Conservation (phyloP, 2,113 vertebrate genomes). For the Salvator merianae region DNA sequence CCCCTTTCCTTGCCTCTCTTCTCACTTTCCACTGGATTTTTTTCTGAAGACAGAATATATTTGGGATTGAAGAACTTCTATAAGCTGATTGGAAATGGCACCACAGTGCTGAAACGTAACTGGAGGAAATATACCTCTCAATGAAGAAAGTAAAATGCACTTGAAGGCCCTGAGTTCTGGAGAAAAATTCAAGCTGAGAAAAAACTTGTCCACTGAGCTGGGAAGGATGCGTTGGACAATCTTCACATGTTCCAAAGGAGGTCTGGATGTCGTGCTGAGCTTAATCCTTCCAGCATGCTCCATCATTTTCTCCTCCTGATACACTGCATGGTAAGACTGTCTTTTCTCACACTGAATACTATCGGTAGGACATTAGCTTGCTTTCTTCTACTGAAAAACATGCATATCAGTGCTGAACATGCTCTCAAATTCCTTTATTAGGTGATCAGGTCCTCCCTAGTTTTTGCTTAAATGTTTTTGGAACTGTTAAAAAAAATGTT, state of each 20-base stretch:
- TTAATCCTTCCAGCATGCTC: constrained; percentile 83
- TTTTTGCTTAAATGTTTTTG: constrained; percentile 29
- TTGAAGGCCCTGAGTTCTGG: constrained; percentile 71
- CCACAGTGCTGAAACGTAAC: constrained; percentile 81
- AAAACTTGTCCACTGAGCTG: constrained; percentile 71
- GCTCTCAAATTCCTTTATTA: constrained; percentile 37
- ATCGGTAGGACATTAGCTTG: not conserved
- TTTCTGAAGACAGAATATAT: constrained; percentile 64
- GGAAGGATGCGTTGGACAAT: constrained; percentile 78
- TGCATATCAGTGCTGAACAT: constrained; percentile 1
- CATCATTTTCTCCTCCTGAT: constrained; percentile 92
- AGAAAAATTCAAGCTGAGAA: constrained; percentile 75
- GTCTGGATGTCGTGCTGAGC: constrained; percentile 76
- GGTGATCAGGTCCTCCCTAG: constrained; percentile 53
- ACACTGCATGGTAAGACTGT: constrained; percentile 90
- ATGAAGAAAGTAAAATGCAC: constrained; percentile 75
- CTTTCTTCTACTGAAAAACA: not conserved
- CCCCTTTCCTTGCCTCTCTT: not conserved
- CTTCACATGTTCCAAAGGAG: constrained; percentile 67
- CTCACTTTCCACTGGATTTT: constrained; percentile 63
- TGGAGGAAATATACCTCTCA: constrained; percentile 77
- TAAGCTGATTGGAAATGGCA: constrained; percentile 79
- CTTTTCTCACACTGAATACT: constrained; percentile 51
- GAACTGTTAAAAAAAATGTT: not conserved
- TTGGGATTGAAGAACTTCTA: constrained; percentile 80